These are phyloP conservation scores for Trachops cirrhosus DNA, from an alignment of 2,797 vertebrate genomes.

Conservation along the genomic window DNA sequence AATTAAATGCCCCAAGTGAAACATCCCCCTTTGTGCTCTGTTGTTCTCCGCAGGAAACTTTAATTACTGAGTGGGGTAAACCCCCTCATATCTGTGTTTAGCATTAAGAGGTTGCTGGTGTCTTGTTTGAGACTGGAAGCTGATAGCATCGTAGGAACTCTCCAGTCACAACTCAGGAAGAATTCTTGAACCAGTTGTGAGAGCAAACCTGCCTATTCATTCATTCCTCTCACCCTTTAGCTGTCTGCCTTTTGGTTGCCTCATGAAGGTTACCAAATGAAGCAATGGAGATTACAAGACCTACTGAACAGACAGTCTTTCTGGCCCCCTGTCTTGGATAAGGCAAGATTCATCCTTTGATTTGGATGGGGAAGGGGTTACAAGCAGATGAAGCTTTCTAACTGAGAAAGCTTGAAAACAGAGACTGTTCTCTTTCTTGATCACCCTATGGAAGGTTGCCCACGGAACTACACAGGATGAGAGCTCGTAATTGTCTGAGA, in stretches of 20 bases:
- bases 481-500: slow-evolving; percentile 64
- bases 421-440: slow-evolving; percentile 59
- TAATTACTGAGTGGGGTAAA: not conserved
- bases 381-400: slow-evolving; percentile 54
- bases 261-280: not conserved
- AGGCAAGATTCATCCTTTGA: slow-evolving; percentile 39
- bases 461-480: slow-evolving; percentile 55
- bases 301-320: not conserved
- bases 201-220: not conserved
- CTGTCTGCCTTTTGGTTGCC: not conserved
- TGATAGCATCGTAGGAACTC: slow-evolving; percentile 17
- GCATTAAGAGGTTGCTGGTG: slow-evolving; percentile 8
- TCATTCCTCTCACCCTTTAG: not conserved
- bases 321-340: not conserved
- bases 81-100: slow-evolving; percentile 35
- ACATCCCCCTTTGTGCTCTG: not conserved
- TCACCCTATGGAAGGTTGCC: slow-evolving; percentile 70
- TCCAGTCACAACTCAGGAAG: slow-evolving; percentile 36
- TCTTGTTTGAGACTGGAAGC: slow-evolving; percentile 50
- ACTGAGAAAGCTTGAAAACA: slow-evolving; percentile 63
- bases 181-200: not conserved
- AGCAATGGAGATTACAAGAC: not conserved
- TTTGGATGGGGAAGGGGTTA: slow-evolving; percentile 13
- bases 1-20: not conserved
- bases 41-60: slow-evolving; percentile 32